Evolutionary conservation across 2,113 vertebrate species (phyloP), one percentile per base, ranked within the genome.

Genomic region (Notarius lentiginosus): DNA sequence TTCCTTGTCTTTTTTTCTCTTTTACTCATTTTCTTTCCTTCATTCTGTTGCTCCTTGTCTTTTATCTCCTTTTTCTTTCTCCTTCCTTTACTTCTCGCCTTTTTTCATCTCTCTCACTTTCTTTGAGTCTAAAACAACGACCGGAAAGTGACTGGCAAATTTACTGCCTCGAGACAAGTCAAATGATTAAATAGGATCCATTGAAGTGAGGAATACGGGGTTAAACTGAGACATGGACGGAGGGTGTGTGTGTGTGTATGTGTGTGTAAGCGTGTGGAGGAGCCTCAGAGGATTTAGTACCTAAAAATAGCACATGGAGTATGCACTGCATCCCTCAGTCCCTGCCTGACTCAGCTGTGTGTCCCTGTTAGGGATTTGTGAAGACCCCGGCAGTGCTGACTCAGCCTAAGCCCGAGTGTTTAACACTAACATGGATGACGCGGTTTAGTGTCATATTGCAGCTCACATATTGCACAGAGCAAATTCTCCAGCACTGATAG

Each of bases 241-340:
- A n/a, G 7, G 27, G 49, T 77, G 75, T 55, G 72, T 47, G 41
- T 47, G 88, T 83, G 83, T 11, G 70, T 80, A 30, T 55, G 75
- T 77, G 75, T 77, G 75, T 53, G 49, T 55, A 17, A 5, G 88
- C 77, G 47, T 65, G 65, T n/a, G 63, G 12, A 80, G 86, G 63
- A 81, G 49, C 51, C 47, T 84, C 47, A 61, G 60, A 60, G 88
- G 87, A 88, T 92, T 91, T 87, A 84, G 27, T 80, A 72, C 34
- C 93, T 93, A 2, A 86, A 79, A 92, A 89, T 93, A 92, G 91
- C 61, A 77, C 60, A 89, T 91, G 92, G 89, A 90, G 89, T 80
- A 73, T 72, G 82, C 65, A 20, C 53, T 87, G 79, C 88, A 80
- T 85, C 76, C 89, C 84, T 81, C 66, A 56, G 83, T 73, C 88